Percentiles rank a stretch among this genome's conserved stretches.
Conservation (phyloP, 2,888 invertebrate genomes). For the Globia sparganii region DNA sequence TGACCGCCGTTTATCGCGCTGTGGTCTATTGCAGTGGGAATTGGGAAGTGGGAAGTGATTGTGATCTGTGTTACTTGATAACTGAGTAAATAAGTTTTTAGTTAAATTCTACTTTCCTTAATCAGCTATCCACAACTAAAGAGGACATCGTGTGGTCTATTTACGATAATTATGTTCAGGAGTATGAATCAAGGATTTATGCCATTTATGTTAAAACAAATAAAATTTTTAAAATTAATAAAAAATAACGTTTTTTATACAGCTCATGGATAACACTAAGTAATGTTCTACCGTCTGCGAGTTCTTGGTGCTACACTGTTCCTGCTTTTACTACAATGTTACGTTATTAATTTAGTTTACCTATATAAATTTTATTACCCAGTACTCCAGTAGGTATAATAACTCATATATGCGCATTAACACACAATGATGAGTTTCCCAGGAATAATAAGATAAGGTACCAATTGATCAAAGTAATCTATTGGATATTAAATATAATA, state of each 20-base stretch:
- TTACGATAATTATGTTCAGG: background rate
- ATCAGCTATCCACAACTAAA: too few species aligned
- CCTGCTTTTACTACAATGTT: background rate
- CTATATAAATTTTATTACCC: background rate
- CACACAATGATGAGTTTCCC: background rate
- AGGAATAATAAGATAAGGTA: conserved; percentile 18
- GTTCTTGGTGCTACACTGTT: too few species aligned
- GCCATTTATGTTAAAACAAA: background rate
- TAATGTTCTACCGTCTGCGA: background rate
- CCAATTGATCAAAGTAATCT: conserved; percentile 35
- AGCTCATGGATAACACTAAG: background rate
- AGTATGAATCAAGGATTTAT: background rate
- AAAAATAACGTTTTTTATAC: background rate
- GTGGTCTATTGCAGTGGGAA: conserved; percentile 21
- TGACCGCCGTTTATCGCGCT: conserved; percentile 43
- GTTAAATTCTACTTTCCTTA: background rate
- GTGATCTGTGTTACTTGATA: background rate
- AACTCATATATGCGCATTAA: background rate
- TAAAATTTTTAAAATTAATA: background rate
- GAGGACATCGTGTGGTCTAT: too few species aligned
- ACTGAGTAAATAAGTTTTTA: background rate
- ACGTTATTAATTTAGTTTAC: background rate
- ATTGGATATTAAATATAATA: conserved; percentile 33
- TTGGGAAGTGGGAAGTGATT: conserved; percentile 17
- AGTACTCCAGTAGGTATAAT: background rate